Evolutionary conservation across 1,140 invertebrate genomes (phyloP).

Genomic region (Drosophila tropicalis): DNA sequence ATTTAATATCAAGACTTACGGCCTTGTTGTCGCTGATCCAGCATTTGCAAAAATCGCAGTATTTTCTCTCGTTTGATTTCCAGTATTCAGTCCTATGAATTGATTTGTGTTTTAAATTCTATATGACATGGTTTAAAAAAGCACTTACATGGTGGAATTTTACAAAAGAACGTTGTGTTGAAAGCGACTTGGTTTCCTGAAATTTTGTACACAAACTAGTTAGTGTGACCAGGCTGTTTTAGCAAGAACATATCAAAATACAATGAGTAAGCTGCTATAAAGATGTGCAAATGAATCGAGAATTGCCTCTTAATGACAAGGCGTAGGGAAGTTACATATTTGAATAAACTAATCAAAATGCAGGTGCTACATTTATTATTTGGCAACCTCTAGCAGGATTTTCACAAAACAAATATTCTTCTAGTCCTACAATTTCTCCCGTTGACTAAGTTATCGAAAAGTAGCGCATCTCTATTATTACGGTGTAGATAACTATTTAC

Average conservation of each 20-base stretch:
- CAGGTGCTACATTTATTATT: no score
- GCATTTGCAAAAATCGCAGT: slow-evolving; percentile 98
- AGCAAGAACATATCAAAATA: background rate
- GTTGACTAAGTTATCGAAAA: background rate
- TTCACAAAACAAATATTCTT: no score
- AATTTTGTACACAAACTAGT: background rate
- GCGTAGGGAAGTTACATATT: no score
- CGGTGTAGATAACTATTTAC: slow-evolving; percentile 3
- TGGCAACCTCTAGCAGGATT: no score
- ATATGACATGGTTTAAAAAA: background rate
- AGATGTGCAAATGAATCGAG: background rate
- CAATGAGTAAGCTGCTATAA: background rate
- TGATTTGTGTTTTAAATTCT: slow-evolving; percentile 21
- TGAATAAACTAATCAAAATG: no score
- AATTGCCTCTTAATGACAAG: background rate
- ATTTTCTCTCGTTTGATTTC: slow-evolving; percentile 98
- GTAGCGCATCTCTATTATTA: background rate
- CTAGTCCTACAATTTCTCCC: background rate
- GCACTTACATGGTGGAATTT: slow-evolving; percentile 44
- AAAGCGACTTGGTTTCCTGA: background rate
- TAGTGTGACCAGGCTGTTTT: background rate
- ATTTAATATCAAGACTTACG: slow-evolving; percentile 84
- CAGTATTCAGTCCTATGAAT: slow-evolving; percentile 95
- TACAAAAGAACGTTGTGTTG: background rate
- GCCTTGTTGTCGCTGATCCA: slow-evolving; percentile 99